phyloP scores from a whole-genome alignment of 2,888 invertebrate genomes.

The Drosophila nr. perissopoda region DNA sequence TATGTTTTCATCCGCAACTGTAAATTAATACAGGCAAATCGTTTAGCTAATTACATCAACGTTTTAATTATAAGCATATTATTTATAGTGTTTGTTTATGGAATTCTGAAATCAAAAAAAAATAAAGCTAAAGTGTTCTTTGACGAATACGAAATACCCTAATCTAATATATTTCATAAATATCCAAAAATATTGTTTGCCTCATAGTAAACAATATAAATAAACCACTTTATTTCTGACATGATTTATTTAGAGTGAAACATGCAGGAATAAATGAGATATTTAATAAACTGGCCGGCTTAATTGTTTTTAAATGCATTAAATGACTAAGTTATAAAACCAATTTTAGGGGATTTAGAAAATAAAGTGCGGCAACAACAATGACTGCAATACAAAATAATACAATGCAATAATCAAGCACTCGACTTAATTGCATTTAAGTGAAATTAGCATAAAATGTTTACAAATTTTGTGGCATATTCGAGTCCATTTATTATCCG shows the following conservation, averaged over 20 bases:
- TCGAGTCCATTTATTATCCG: constrained; percentile 58
- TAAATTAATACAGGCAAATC: constrained; percentile 5
- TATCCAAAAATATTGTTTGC: background rate
- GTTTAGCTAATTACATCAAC: constrained; percentile 42
- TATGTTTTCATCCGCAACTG: background rate
- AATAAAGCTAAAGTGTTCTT: background rate
- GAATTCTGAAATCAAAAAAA: constrained; percentile 4
- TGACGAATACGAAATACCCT: background rate
- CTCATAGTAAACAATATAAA: background rate
- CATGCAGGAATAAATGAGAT: background rate
- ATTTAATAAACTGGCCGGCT: background rate
- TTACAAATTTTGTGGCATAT: constrained; percentile 61
- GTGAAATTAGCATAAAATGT: constrained; percentile 79
- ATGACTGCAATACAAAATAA: constrained; percentile 19
- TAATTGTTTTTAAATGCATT: background rate
- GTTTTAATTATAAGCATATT: constrained; percentile 25
- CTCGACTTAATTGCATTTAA: constrained; percentile 77
- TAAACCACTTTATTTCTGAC: background rate
- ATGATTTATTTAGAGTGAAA: background rate
- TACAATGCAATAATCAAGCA: constrained; percentile 65
- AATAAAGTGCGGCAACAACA: constrained; percentile 9
- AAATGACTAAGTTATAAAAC: background rate
- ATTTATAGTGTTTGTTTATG: constrained; percentile 18
- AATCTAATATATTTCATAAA: background rate
- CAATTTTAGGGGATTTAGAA: background rate